These are phyloP conservation scores for Pterocles burchelli DNA, from an alignment of 2,113 vertebrate species.

Conservation along the genomic window DNA sequence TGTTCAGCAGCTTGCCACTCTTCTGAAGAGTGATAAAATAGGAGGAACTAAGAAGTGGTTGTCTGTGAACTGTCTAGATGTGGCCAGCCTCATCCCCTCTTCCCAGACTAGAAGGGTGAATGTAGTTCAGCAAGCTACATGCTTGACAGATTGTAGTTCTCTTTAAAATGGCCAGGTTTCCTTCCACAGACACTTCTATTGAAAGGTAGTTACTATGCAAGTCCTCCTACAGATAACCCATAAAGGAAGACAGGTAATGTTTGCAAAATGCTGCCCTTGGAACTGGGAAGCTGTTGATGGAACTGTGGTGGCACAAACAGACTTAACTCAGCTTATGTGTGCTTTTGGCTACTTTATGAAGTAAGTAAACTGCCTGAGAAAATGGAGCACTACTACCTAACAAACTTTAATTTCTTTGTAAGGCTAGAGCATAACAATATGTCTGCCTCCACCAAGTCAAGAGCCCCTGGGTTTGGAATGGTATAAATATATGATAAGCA, in stretches of 20 bases:
- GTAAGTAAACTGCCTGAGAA: neutral
- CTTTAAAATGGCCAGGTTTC: neutral
- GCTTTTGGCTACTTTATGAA: neutral
- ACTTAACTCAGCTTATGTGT: neutral
- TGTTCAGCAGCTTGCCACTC: neutral
- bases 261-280: neutral
- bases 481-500: neutral
- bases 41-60: neutral
- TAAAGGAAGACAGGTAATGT: neutral
- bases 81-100: neutral
- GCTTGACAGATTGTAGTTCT: neutral
- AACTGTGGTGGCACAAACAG: neutral
- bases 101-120: neutral
- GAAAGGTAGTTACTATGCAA: neutral
- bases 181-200: neutral
- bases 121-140: neutral
- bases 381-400: neutral
- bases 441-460: neutral
- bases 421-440: neutral
- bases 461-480: neutral
- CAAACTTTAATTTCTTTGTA: neutral
- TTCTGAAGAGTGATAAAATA: neutral
- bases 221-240: neutral
- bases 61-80: neutral
- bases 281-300: neutral